These are phyloP conservation scores for Tachysurus vachellii DNA, from an alignment of 2,113 vertebrate species.

Conservation along the genomic window DNA sequence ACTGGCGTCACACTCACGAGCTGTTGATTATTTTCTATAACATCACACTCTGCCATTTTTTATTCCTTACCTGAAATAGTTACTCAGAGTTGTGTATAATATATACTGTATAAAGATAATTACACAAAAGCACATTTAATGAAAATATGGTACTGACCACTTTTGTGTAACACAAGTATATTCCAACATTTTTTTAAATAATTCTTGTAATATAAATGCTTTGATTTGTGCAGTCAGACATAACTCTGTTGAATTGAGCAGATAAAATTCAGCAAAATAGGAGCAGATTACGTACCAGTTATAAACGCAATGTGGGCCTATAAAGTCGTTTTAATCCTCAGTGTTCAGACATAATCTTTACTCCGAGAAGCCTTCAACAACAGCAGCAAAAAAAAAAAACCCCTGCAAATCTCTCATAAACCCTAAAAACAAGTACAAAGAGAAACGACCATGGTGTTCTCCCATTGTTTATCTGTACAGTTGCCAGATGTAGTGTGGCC, in stretches of 20 bases:
- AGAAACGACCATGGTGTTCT: not conserved
- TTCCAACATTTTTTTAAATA: not conserved
- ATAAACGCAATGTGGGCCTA: not conserved
- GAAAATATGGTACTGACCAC: not conserved
- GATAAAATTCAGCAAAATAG: not conserved
- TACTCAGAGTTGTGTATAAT: not conserved
- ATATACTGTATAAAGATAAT: not conserved
- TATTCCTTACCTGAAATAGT: not conserved
- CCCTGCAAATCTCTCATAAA: not conserved
- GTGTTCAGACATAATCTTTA: not conserved
- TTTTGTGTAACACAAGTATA: not conserved
- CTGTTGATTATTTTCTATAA: not conserved
- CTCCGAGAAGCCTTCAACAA: not conserved
- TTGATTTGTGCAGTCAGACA: conserved; percentile 6
- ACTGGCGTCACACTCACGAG: not conserved
- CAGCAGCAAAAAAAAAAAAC: not conserved
- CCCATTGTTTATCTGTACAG: not conserved
- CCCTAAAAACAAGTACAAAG: conserved; percentile 8
- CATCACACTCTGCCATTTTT: not conserved
- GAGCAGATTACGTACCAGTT: not conserved
- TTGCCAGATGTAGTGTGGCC: not conserved
- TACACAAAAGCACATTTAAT: not conserved
- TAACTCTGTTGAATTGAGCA: not conserved
- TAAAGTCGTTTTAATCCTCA: conserved; percentile 19
- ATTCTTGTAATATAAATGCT: not conserved